Percentiles rank a stretch among this genome's conserved stretches.
Conservation (phyloP, 1,140 invertebrate genomes). For the Ceratina japonica region DNA sequence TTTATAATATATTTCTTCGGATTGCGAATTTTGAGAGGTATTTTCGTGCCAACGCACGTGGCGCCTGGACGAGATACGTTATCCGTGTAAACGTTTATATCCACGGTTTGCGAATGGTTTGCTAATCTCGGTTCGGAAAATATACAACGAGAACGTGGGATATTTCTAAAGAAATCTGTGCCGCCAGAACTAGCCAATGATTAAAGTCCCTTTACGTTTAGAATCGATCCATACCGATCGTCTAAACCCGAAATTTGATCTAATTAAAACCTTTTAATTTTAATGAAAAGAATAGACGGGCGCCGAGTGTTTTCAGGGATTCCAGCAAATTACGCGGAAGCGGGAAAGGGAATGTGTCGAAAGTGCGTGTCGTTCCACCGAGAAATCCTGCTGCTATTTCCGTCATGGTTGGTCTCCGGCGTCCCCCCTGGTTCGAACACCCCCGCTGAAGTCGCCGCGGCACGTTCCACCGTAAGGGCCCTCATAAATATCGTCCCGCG, state of each 20-base stretch:
- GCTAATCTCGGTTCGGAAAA: conserved; percentile 30
- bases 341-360: conserved; percentile 11
- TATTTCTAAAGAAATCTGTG: background rate
- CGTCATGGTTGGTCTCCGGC: conserved; percentile 6
- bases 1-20: conserved; percentile 1
- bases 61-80: conserved; percentile 22
- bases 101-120: conserved; percentile 3
- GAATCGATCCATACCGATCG: too few species aligned
- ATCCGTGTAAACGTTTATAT: conserved; percentile 28
- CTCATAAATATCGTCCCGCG: conserved; percentile 36
- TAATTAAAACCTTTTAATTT: background rate
- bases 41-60: conserved; percentile 26
- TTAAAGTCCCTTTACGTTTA: too few species aligned
- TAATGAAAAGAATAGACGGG: background rate
- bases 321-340: conserved; percentile 27
- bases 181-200: background rate
- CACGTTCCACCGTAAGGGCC: conserved; percentile 28
- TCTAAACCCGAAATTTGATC: background rate
- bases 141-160: conserved; percentile 8
- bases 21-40: conserved; percentile 31
- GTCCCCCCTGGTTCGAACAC: conserved; percentile 12
- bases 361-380: conserved; percentile 30
- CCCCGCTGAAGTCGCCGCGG: conserved; percentile 3
- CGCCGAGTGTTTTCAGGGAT: background rate
- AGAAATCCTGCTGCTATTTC: conserved; percentile 38